A percentile compares a stretch with the other conserved stretches of the same genome.
Conservation (phyloP, 2,888 invertebrate genomes). For the Agriotes lineatus region DNA sequence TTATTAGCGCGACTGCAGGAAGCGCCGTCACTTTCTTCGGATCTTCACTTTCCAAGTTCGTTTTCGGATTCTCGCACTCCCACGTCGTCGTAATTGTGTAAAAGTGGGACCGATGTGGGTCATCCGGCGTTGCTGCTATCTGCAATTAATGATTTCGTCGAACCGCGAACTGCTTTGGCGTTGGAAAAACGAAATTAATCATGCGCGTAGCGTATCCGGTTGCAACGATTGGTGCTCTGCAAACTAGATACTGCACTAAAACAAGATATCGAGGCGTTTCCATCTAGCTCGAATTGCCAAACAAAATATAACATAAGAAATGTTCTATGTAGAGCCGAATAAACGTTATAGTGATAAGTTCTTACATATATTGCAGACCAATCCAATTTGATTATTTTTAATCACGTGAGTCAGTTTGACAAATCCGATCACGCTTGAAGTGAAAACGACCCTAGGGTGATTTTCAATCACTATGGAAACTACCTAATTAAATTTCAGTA, state of each 20-base stretch:
- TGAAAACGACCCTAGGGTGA: no score
- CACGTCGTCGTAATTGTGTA: conserved; percentile 1
- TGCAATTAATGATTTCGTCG: not conserved
- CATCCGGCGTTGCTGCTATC: not conserved
- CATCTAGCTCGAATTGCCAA: no score
- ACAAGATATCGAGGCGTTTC: no score
- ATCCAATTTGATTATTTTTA: no score
- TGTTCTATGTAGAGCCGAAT: no score
- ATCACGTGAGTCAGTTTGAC: no score
- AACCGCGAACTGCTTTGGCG: not conserved
- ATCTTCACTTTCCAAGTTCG: conserved; percentile 11
- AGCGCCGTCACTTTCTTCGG: conserved; percentile 9
- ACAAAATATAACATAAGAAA: no score
- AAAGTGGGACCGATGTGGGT: not conserved
- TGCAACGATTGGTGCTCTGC: not conserved
- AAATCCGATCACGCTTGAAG: no score
- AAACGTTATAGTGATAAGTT: no score
- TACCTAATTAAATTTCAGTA: no score
- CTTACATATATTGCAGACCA: no score
- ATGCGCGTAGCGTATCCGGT: not conserved
- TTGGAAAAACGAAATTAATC: not conserved
- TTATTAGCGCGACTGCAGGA: conserved; percentile 4
- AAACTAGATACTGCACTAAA: not conserved
- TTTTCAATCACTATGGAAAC: no score
- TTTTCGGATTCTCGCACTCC: conserved; percentile 13